A percentile compares a stretch with the other conserved stretches of the same genome.
phyloP scores from a whole-genome alignment of 2,888 invertebrate genomes.

The Allygus modestus region DNA sequence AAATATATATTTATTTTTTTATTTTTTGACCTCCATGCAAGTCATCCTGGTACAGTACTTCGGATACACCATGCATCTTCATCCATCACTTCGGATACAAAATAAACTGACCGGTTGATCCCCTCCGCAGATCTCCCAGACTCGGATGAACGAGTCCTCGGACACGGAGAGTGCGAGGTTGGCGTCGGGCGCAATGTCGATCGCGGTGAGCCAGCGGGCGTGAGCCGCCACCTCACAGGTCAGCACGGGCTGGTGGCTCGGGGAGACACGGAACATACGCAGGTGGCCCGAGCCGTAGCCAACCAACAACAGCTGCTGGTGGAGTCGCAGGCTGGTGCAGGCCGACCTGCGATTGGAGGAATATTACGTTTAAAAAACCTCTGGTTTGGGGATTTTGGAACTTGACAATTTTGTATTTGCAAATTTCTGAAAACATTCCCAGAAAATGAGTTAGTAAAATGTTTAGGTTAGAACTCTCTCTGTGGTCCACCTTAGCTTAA shows the following conservation, averaged over 20 bases:
- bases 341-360: too few species aligned
- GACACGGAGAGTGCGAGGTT: conserved; percentile 70
- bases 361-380: too few species aligned
- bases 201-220: conserved; percentile 71
- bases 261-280: conserved; percentile 68
- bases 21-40: too few species aligned
- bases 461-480: too few species aligned
- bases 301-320: conserved; percentile 69
- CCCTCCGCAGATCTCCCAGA: conserved; percentile 70
- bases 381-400: too few species aligned
- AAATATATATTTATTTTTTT: too few species aligned
- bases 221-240: conserved; percentile 71
- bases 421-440: not conserved
- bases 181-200: conserved; percentile 70
- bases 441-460: too few species aligned
- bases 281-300: conserved; percentile 72
- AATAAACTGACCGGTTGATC: conserved; percentile 67
- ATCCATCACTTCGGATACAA: too few species aligned
- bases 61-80: too few species aligned
- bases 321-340: conserved; percentile 69
- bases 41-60: too few species aligned
- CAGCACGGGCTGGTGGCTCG: conserved; percentile 63
- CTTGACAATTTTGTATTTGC: not conserved
- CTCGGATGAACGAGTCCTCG: conserved; percentile 72
- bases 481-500: too few species aligned